Conservation (phyloP, 2,113 vertebrate species). For the zebrafish (Danio rerio) region GRCz12tu NC_133196.1:30336001-30336500, state of each 20-base stretch:
- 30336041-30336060: conserved; percentile 8
- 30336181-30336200: conserved; percentile 62
- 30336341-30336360: conserved; percentile 15
- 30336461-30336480: neutral
- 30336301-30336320: conserved; percentile 61
- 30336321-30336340: conserved; percentile 25
- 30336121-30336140: conserved; percentile 40
- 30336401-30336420: neutral
- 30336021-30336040: conserved; percentile 50
- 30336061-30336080: neutral
- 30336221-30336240: conserved; percentile 62
- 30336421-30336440: conserved; percentile 21
- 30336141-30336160: conserved; percentile 58
- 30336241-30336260: conserved; percentile 69
- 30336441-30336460: conserved; percentile 12
- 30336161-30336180: conserved; percentile 71
- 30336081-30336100: neutral
- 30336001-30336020: conserved; percentile 72
- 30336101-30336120: conserved; percentile 1
- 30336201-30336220: conserved; percentile 67
- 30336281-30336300: conserved; percentile 59
- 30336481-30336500: neutral
- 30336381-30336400: neutral
- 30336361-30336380: neutral
- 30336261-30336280: conserved; percentile 54